Percentiles rank a stretch among this genome's conserved stretches.
Conservation (phyloP, 1,140 invertebrate species). For the Saccostrea cuccullata region DNA sequence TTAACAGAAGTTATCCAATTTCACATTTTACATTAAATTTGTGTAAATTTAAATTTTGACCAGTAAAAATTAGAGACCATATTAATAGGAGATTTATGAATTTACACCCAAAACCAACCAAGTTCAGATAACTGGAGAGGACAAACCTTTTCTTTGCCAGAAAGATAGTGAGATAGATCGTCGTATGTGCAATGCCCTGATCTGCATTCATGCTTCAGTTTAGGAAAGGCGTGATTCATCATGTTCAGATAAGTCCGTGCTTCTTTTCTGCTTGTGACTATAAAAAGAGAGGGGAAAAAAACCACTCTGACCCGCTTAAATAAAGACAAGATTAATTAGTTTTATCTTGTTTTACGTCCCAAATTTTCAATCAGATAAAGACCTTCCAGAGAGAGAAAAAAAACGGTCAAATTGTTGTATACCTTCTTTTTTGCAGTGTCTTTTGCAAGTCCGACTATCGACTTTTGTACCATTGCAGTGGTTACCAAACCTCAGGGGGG, state of each 20-base stretch:
- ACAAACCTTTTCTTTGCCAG: neutral
- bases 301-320: neutral
- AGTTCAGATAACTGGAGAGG: too few relatives aligned
- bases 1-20: too few relatives aligned
- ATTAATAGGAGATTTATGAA: too few relatives aligned
- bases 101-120: too few relatives aligned
- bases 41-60: too few relatives aligned
- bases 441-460: neutral
- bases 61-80: too few relatives aligned
- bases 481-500: neutral
- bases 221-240: neutral
- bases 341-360: neutral
- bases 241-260: neutral
- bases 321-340: too few relatives aligned
- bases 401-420: neutral
- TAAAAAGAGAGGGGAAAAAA: neutral
- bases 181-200: neutral
- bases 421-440: slow-evolving; percentile 14
- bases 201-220: neutral
- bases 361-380: neutral
- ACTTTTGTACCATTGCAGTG: neutral
- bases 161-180: slow-evolving; percentile 4
- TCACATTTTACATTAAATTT: too few relatives aligned
- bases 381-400: neutral
- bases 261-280: slow-evolving; percentile 3